Percentiles rank a stretch among this genome's conserved stretches.
Evolutionary conservation across 2,113 vertebrate genomes (phyloP).

Genomic region (Actinemys pallida): DNA sequence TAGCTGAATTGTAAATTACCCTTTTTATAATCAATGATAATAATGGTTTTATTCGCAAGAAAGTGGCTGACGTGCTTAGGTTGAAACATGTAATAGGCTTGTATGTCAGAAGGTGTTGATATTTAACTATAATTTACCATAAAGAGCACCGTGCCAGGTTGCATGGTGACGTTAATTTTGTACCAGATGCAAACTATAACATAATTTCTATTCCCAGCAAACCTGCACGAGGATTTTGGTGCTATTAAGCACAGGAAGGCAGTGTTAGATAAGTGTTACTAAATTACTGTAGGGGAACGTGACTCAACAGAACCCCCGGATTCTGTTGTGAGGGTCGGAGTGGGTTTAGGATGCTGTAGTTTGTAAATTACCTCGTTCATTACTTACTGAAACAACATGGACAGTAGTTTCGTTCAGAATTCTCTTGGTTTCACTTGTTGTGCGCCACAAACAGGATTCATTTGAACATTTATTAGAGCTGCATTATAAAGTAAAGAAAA

Average conservation of each 20-base stretch:
- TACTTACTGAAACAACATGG: neutral
- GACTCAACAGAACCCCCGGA: fast-evolving
- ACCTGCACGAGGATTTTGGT: neutral
- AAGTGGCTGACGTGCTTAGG: neutral
- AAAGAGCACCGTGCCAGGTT: neutral
- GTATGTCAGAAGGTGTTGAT: neutral
- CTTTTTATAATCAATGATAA: conserved; percentile 12
- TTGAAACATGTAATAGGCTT: neutral
- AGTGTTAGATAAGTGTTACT: neutral
- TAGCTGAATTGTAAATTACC: conserved; percentile 26
- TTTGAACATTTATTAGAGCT: neutral
- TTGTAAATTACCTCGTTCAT: fast-evolving
- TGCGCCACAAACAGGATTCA: neutral
- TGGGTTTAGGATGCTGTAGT: neutral
- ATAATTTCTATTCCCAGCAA: neutral
- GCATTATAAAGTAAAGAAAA: neutral
- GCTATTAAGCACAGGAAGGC: fast-evolving
- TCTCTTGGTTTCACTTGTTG: neutral
- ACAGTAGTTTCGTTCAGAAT: neutral
- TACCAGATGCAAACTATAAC: neutral
- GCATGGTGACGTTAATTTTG: neutral
- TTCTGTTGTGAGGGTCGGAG: fast-evolving
- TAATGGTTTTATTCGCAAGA: conserved; percentile 42
- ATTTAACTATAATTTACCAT: neutral
- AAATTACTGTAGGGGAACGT: neutral